Conservation (phyloP, 2,797 vertebrate species). For the Anguilla marmorata region DNA sequence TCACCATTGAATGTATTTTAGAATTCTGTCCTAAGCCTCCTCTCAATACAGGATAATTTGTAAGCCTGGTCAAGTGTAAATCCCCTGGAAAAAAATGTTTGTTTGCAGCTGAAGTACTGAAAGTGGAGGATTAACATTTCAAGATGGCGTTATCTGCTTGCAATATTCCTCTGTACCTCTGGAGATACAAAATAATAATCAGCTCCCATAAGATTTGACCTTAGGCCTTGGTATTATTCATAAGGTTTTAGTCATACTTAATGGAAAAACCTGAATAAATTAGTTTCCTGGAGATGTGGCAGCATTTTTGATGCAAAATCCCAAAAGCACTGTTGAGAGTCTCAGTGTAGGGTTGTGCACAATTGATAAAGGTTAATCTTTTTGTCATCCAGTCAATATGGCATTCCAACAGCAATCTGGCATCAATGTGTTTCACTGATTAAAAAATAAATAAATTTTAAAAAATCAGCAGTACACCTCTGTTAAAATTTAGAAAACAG, state of each 20-base stretch:
- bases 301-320: background rate
- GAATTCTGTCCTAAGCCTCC: background rate
- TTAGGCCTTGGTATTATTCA: slow-evolving; percentile 12
- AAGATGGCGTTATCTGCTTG: background rate
- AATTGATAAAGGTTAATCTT: background rate
- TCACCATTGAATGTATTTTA: background rate
- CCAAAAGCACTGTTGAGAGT: background rate
- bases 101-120: background rate
- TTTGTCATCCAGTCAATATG: background rate
- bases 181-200: slow-evolving; percentile 6
- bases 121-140: background rate
- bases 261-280: slow-evolving; percentile 20
- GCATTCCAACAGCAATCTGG: background rate
- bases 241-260: background rate
- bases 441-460: background rate
- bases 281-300: slow-evolving; percentile 4
- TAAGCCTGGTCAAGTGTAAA: background rate
- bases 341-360: background rate
- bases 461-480: background rate
- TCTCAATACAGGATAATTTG: background rate
- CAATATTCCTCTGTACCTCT: background rate
- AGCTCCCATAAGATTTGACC: background rate
- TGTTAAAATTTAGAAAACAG: background rate
- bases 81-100: slow-evolving; percentile 6
- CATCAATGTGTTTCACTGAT: background rate